These are phyloP conservation scores for Tringa solitaria DNA, from an alignment of 2,113 vertebrate genomes.

Conservation along the genomic window DNA sequence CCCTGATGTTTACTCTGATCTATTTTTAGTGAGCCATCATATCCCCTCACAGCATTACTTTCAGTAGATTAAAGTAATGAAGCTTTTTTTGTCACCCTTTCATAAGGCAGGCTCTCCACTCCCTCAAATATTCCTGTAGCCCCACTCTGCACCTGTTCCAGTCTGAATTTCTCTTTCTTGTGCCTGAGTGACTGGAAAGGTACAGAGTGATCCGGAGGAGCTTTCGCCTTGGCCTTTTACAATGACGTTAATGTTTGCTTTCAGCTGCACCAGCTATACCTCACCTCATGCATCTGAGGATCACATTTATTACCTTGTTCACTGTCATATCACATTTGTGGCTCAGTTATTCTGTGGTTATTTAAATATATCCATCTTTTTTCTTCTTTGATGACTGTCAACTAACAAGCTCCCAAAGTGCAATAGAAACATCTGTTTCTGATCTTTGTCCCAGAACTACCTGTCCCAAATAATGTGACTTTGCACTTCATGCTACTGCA, in stretches of 20 bases:
- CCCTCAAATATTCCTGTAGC: neutral
- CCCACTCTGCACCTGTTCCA: conserved; percentile 21
- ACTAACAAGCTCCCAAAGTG: neutral
- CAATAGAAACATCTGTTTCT: neutral
- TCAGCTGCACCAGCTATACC: neutral
- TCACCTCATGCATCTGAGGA: neutral
- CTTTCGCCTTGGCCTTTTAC: neutral
- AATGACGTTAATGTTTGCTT: neutral
- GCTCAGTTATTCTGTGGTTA: neutral
- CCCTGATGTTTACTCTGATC: conserved; percentile 24
- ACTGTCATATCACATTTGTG: neutral
- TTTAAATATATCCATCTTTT: neutral
- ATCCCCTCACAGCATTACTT: conserved; percentile 3
- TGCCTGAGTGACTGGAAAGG: neutral
- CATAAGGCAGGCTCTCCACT: neutral
- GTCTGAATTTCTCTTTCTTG: neutral
- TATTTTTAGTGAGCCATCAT: conserved; percentile 33
- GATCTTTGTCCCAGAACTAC: neutral
- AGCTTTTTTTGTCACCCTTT: conserved; percentile 31
- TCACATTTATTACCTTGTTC: neutral
- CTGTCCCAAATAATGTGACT: neutral
- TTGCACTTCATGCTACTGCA: neutral
- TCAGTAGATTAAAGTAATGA: conserved; percentile 26
- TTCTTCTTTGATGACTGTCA: neutral
- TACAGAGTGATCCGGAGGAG: neutral